phyloP scores from a whole-genome alignment of 1,140 invertebrate genomes.

The Tribolium castaneum region DNA sequence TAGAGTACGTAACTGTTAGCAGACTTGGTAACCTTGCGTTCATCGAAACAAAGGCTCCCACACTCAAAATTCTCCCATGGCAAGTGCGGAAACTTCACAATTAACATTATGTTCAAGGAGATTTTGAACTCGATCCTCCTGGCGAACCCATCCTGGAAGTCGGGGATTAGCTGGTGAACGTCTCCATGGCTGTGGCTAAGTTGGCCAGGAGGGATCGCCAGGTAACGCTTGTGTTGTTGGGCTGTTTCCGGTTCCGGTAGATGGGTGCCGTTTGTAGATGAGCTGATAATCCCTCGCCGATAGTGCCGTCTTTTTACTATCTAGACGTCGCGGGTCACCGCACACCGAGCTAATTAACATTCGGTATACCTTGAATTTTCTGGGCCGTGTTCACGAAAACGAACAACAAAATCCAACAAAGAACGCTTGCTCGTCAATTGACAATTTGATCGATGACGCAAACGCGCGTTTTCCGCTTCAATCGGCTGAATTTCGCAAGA shows the following conservation, averaged over 20 bases:
- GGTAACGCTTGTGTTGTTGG: conserved; percentile 60
- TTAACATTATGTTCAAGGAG: conserved; percentile 49
- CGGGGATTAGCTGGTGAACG: conserved; percentile 34
- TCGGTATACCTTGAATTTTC: conserved; percentile 36
- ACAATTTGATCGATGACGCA: background rate
- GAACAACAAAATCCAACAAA: background rate
- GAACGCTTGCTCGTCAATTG: background rate
- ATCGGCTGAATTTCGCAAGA: background rate
- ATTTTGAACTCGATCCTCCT: conserved; percentile 45
- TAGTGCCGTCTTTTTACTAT: conserved; percentile 35
- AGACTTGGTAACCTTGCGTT: conserved; percentile 49
- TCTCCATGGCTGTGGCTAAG: conserved; percentile 49
- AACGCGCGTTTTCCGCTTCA: background rate
- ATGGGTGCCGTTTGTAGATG: conserved; percentile 59
- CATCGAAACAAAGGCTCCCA: conserved; percentile 50
- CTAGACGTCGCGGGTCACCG: conserved; percentile 53
- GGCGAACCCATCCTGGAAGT: conserved; percentile 1
- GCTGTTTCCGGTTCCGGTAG: conserved; percentile 61
- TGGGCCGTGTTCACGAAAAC: background rate
- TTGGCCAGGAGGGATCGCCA: conserved; percentile 55
- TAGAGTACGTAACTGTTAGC: conserved; percentile 47
- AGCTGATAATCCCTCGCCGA: conserved; percentile 53
- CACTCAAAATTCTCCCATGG: conserved; percentile 49
- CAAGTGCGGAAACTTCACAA: conserved; percentile 53
- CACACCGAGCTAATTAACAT: conserved; percentile 56